phyloP scores from a whole-genome alignment of 2,113 vertebrate species.

The mouse (Mus musculus) region GRCm39 chr13:17313501-17314000 shows the following conservation, averaged over 20 bases:
- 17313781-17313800: not conserved
- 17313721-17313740: not conserved
- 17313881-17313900: not conserved
- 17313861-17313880: too few species aligned
- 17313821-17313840: not conserved
- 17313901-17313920: not conserved
- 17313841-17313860: not conserved
- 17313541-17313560: not conserved
- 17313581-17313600: not conserved
- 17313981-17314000: not conserved
- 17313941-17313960: not conserved
- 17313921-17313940: not conserved
- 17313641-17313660: not conserved
- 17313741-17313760: not conserved
- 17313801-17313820: not conserved
- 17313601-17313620: not conserved
- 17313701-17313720: not conserved
- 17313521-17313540: not conserved
- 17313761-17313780: not conserved
- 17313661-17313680: not conserved
- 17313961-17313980: not conserved
- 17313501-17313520: not conserved
- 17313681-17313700: not conserved
- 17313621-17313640: not conserved
- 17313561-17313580: not conserved